Conservation (phyloP, 2,113 vertebrate genomes). For the Sceloporus tristichus region DNA sequence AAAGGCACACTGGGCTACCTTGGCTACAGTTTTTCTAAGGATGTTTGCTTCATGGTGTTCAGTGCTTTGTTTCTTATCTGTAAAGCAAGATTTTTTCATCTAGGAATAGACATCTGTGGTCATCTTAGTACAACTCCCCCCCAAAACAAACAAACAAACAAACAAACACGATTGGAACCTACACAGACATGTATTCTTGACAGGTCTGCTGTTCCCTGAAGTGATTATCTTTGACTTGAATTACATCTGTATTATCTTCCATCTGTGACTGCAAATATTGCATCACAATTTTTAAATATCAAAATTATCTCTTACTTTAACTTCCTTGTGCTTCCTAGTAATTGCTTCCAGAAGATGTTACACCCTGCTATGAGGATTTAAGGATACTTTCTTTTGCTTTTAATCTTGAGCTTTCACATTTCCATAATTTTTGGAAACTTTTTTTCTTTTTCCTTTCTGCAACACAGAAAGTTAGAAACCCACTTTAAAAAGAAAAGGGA, state of each 20-base stretch:
- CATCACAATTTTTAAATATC: conserved; percentile 13
- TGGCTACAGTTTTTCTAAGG: conserved; percentile 29
- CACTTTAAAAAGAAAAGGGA: background rate
- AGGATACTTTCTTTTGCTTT: conserved; percentile 7
- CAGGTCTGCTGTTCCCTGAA: conserved; percentile 33
- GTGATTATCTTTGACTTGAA: conserved; percentile 13
- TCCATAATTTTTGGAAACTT: conserved; percentile 14
- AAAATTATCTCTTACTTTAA: conserved; percentile 33
- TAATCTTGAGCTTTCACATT: conserved; percentile 8
- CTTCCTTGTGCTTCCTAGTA: conserved; percentile 43
- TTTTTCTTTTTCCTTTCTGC: background rate
- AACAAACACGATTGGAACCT: background rate
- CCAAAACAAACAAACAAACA: too few species aligned
- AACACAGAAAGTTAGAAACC: background rate
- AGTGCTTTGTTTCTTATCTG: conserved; percentile 36
- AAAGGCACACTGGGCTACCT: conserved; percentile 39
- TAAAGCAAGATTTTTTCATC: conserved; percentile 39
- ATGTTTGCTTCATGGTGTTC: conserved; percentile 32
- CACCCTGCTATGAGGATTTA: background rate
- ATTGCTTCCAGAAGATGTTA: background rate
- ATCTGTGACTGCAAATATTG: conserved; percentile 1
- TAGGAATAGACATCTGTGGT: conserved; percentile 1
- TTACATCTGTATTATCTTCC: conserved; percentile 43
- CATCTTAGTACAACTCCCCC: background rate
- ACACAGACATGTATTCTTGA: background rate